These are phyloP conservation scores for Diarsia mendica DNA, from an alignment of 2,888 invertebrate species.

Conservation along the genomic window DNA sequence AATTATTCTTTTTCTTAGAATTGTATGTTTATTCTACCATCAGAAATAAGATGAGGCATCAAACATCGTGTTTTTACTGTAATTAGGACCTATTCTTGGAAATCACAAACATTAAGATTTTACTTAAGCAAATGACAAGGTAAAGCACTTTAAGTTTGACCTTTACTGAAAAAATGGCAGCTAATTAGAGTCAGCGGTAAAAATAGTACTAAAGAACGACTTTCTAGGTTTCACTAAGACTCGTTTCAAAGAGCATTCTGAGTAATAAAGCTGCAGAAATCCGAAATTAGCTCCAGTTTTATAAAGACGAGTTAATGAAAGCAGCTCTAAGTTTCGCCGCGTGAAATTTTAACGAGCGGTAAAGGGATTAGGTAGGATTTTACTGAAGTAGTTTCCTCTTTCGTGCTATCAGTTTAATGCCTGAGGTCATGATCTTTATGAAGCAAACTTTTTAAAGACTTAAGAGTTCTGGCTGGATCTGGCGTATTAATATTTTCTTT, in stretches of 20 bases:
- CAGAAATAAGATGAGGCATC: not conserved
- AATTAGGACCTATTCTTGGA: not conserved
- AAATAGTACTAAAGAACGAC: not conserved
- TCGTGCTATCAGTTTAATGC: not conserved
- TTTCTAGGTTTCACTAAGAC: not conserved
- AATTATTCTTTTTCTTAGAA: not conserved
- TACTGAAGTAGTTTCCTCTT: not conserved
- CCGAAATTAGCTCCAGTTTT: slow-evolving; percentile 13
- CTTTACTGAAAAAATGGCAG: not conserved
- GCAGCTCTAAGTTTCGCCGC: slow-evolving; percentile 2
- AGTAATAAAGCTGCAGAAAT: slow-evolving; percentile 20
- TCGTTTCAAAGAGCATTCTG: not conserved
- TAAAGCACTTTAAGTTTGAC: not conserved
- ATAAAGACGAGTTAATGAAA: slow-evolving; percentile 13
- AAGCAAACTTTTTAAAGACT: not conserved
- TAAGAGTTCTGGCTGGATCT: not conserved
- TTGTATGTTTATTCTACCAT: not conserved
- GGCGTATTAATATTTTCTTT: not conserved
- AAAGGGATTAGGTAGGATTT: slow-evolving; percentile 12
- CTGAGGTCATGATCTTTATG: not conserved
- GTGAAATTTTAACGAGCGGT: slow-evolving; percentile 32
- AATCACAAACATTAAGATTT: not conserved
- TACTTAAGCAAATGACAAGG: too few relatives aligned
- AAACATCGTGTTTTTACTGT: not conserved
- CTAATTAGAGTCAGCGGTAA: slow-evolving; percentile 1